Evolutionary conservation across 2,797 vertebrate species (phyloP).

Genomic region (Masticophis lateralis): DNA sequence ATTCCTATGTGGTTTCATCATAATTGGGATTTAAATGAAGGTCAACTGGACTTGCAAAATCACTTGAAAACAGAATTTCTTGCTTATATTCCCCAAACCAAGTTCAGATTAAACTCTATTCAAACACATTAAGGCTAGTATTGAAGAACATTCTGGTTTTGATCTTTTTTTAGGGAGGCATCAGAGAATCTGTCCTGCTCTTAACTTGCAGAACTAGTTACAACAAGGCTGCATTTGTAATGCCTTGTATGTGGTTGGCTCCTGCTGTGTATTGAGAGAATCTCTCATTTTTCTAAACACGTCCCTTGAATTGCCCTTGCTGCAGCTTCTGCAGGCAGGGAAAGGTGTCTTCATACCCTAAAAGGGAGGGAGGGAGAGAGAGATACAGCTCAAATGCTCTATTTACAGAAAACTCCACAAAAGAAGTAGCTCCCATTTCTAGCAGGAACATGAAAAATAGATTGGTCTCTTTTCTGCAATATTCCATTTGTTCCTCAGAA

Average conservation of each 20-base stretch:
- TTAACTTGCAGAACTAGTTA: not conserved
- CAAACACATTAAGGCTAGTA: not conserved
- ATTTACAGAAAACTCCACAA: not conserved
- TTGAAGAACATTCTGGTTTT: not conserved
- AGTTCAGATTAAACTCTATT: not conserved
- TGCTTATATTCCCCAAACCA: too few species aligned
- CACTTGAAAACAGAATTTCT: not conserved
- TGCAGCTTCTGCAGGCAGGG: not conserved
- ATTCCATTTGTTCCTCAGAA: not conserved
- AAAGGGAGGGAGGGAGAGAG: not conserved
- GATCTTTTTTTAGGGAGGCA: not conserved
- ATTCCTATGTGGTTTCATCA: not conserved
- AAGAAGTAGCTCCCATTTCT: not conserved
- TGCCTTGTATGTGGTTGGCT: not conserved
- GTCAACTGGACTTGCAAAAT: not conserved
- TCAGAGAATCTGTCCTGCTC: not conserved
- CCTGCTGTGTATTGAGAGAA: not conserved
- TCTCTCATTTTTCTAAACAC: not conserved
- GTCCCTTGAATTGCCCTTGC: not conserved
- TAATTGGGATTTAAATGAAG: not conserved
- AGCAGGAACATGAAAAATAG: not conserved
- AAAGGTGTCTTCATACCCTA: not conserved
- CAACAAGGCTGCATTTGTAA: not conserved
- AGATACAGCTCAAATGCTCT: not conserved
- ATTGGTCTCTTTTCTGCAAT: not conserved